Percentiles rank a stretch among this genome's conserved stretches.
Evolutionary conservation across 2,888 invertebrate genomes (phyloP).

Genomic region (Hofmannophila pseudospretella): DNA sequence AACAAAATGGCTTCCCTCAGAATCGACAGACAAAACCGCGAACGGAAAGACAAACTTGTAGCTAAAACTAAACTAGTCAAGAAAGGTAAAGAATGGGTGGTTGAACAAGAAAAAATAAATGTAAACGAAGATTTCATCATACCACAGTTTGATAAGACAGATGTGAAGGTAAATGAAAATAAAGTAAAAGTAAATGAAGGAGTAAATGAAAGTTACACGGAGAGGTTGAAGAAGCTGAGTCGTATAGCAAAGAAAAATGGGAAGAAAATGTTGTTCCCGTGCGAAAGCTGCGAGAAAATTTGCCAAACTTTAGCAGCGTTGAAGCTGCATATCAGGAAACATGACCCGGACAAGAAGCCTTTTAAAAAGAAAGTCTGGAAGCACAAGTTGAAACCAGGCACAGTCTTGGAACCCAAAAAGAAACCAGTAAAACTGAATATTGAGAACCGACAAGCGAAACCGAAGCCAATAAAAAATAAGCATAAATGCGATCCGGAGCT

Average conservation of each 20-base stretch:
- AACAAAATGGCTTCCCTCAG: conserved; percentile 43
- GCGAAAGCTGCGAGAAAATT: conserved; percentile 51
- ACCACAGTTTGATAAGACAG: conserved; percentile 30
- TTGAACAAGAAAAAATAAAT: conserved; percentile 37
- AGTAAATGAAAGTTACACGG: conserved; percentile 29
- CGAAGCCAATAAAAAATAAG: conserved; percentile 47
- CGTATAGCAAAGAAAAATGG: conserved; percentile 38
- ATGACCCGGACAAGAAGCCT: conserved; percentile 46
- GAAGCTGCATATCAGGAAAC: conserved; percentile 46
- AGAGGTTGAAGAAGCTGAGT: conserved; percentile 38
- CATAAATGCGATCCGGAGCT: conserved; percentile 56
- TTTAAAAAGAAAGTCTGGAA: conserved; percentile 50
- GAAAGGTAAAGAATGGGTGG: conserved; percentile 49
- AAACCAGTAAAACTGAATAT: conserved; percentile 1
- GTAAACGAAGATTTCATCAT: conserved; percentile 25
- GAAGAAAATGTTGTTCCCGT: conserved; percentile 48
- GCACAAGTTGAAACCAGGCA: conserved; percentile 27
- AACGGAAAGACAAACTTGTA: conserved; percentile 28
- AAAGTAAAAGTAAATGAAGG: conserved; percentile 16
- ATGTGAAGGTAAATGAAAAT: conserved; percentile 13
- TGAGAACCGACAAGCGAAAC: conserved; percentile 33
- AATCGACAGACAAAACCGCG: conserved; percentile 40
- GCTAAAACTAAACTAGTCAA: conserved; percentile 47
- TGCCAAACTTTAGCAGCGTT: conserved; percentile 48
- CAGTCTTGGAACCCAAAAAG: conserved; percentile 7